A percentile compares a stretch with the other conserved stretches of the same genome.
These are phyloP conservation scores for Parnassius mnemosyne DNA, from an alignment of 2,888 invertebrate species.

Conservation along the genomic window DNA sequence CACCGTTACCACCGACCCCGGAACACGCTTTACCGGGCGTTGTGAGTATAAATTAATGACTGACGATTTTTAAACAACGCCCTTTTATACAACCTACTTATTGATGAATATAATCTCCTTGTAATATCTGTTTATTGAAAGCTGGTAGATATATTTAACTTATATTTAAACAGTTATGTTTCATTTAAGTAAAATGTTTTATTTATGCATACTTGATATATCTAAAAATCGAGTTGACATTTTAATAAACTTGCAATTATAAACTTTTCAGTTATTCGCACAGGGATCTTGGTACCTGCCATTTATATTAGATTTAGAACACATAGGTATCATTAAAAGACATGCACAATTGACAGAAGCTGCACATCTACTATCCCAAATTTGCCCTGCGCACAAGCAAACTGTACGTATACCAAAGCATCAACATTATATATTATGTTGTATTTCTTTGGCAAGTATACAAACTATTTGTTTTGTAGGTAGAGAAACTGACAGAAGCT, in stretches of 20 bases:
- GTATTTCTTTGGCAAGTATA: not conserved
- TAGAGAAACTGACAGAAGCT: conserved; percentile 71
- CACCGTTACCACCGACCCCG: conserved; percentile 92
- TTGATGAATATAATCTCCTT: no score
- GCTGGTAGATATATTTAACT: no score
- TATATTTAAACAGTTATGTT: no score
- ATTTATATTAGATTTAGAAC: conserved; percentile 92
- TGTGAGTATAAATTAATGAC: conserved; percentile 74
- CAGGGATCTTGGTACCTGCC: conserved; percentile 88
- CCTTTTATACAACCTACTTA: not conserved
- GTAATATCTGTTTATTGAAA: no score
- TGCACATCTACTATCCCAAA: conserved; percentile 87
- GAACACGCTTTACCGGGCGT: conserved; percentile 96
- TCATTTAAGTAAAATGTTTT: no score
- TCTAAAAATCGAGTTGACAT: no score
- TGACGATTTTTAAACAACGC: not conserved
- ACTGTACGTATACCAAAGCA: conserved; percentile 66
- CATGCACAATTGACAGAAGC: conserved; percentile 91
- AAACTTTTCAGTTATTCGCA: conserved; percentile 85
- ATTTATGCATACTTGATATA: no score
- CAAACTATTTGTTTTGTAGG: conserved; percentile 36
- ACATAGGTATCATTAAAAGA: conserved; percentile 90
- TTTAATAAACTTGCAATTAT: not conserved
- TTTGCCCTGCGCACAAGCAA: conserved; percentile 88
- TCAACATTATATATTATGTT: not conserved